Evolutionary conservation across 2,797 vertebrate genomes (phyloP).

Genomic region (Allobates femoralis): DNA sequence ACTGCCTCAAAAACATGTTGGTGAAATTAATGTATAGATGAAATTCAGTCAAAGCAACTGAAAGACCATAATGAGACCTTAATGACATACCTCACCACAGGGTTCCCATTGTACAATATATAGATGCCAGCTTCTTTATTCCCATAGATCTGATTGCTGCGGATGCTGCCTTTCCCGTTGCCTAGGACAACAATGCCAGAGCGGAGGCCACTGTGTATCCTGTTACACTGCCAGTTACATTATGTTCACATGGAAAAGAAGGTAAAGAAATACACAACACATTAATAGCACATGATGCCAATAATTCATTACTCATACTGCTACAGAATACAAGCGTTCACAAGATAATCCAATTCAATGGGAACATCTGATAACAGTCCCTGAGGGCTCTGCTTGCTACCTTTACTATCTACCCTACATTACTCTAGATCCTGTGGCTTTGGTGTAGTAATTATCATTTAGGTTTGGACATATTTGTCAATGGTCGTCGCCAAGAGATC

Average conservation of each 20-base stretch:
- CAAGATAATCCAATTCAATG: not conserved
- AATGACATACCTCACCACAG: conserved; percentile 84
- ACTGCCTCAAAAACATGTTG: conserved; percentile 13
- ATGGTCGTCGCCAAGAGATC: too few species aligned
- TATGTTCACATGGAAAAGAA: conserved; percentile 61
- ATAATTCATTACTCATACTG: not conserved
- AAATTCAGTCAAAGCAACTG: not conserved
- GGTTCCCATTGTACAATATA: conserved; percentile 91
- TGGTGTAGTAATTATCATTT: not conserved
- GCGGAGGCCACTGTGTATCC: conserved; percentile 91
- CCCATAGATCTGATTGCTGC: conserved; percentile 91
- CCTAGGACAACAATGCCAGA: conserved; percentile 91
- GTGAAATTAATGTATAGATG: conserved; percentile 18
- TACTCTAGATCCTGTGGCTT: not conserved
- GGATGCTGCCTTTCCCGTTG: conserved; percentile 90
- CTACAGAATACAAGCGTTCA: not conserved
- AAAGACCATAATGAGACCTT: conserved; percentile 31
- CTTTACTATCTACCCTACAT: not conserved
- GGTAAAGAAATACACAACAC: conserved; percentile 45
- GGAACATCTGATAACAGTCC: not conserved
- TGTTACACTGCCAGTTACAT: conserved; percentile 83
- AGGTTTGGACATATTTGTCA: not conserved
- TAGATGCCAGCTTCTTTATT: conserved; percentile 97
- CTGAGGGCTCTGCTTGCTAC: not conserved
- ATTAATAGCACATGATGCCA: not conserved